Base-by-base conservation (phyloP, 1,140 invertebrate genomes). In the Drosophila yakuba region DNA sequence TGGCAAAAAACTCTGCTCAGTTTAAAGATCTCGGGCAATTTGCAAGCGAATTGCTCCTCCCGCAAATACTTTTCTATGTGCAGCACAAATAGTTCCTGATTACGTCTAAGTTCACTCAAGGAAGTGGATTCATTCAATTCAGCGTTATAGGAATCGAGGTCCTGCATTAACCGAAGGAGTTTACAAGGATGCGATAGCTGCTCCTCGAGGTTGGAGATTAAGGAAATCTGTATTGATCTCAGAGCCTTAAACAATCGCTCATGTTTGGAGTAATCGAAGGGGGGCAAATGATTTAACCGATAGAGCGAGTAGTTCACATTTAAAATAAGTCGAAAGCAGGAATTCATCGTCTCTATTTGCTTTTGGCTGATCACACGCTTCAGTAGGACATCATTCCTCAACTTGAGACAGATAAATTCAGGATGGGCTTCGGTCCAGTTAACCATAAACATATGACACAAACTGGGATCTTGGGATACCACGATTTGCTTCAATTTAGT, bases 401-500 rank as follows among this genome's bases (percentile, higher is more conserved):
- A 10, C 14, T 3, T 15, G 0, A 62, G 5, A 10, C 3, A 12
- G 0, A 62, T 28, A 17, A 2, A 11, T 2, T 62, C 15, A 4
- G 59, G 48, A 43, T 43, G 36, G 2, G 2, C 5, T 7, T 17
- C 25, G 1, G 12, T 14, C 0, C 39, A 11, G 0, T 2, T 2
- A 2, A 78, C 56, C 1, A 4, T 1, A 5, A 77, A 66, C 2
- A 36, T 5, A 10, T 61, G 35, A 10, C 7, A 38, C 11, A 45
- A 6, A 0, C 10, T 3, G 1, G 8, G 15, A 20, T 67, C 56
- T 1, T 67, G 56, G n/a, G 1, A 20, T 2, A 56, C 8, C 1
- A 77, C 4, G 2, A 77, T 58, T 0, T 14, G 1, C n/a, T 48
- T 57, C 4, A 78, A 17, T 25, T 51, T 32, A 12, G 36, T 1